A percentile compares a stretch with the other conserved stretches of the same genome.
Conservation (phyloP, 2,797 vertebrate genomes). For the Remorina albescens region DNA sequence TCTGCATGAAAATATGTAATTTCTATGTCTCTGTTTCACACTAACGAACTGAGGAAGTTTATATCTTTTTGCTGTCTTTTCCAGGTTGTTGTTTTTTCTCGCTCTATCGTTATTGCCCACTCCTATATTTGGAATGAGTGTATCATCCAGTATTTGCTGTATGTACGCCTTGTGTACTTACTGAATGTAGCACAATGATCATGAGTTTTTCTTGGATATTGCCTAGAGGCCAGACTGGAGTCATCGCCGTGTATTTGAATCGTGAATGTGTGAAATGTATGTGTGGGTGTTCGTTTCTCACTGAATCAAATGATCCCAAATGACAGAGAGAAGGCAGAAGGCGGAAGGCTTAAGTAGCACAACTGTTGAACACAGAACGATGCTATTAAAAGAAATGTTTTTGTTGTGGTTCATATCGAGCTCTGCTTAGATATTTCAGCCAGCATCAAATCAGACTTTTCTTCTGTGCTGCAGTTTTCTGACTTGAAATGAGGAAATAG, state of each 20-base stretch:
- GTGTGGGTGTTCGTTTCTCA: slow-evolving; percentile 31
- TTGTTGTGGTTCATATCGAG: not conserved
- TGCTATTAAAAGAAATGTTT: not conserved
- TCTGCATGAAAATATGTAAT: slow-evolving; percentile 27
- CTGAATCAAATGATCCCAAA: not conserved
- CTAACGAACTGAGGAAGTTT: slow-evolving; percentile 16
- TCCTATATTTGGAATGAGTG: slow-evolving; percentile 44
- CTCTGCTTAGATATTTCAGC: slow-evolving; percentile 9
- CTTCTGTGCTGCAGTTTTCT: not conserved
- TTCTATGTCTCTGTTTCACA: slow-evolving; percentile 4
- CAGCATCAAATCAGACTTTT: not conserved
- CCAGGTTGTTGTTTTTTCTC: slow-evolving; percentile 13
- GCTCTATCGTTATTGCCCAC: slow-evolving; percentile 3
- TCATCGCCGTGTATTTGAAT: slow-evolving; percentile 28
- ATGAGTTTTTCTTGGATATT: slow-evolving; percentile 16
- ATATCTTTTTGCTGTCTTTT: slow-evolving; percentile 4
- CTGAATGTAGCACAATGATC: not conserved
- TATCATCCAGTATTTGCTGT: not conserved
- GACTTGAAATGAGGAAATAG: slow-evolving; percentile 14
- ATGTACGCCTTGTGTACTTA: not conserved
- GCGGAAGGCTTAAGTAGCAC: not conserved
- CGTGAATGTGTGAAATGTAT: slow-evolving; percentile 28
- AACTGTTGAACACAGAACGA: slow-evolving; percentile 13
- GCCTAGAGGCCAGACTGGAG: slow-evolving; percentile 35
- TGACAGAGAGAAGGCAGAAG: slow-evolving; percentile 21